These are phyloP conservation scores for Tuberolachnus salignus DNA, from an alignment of 2,888 invertebrate genomes.

Conservation along the genomic window DNA sequence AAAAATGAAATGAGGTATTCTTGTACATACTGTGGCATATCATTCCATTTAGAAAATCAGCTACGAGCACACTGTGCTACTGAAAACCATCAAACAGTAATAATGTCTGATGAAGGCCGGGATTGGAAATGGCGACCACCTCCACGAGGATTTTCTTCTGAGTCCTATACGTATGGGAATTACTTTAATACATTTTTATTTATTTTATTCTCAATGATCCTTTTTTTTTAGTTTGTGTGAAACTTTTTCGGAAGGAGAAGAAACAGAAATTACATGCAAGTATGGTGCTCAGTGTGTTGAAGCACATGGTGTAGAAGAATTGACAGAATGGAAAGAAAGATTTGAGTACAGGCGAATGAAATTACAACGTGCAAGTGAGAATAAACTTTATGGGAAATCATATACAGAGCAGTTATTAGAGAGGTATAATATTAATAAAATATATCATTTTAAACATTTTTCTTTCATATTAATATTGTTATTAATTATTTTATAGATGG, in stretches of 20 bases:
- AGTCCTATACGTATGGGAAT: constrained; percentile 66
- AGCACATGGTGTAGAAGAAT: constrained; percentile 75
- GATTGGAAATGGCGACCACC: constrained; percentile 75
- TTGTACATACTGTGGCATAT: constrained; percentile 69
- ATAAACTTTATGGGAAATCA: constrained; percentile 70
- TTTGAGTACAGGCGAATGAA: constrained; percentile 73
- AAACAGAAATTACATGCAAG: constrained; percentile 67
- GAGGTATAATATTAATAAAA: constrained; percentile 61
- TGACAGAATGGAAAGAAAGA: constrained; percentile 76
- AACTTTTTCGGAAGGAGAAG: constrained; percentile 60
- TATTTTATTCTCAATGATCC: constrained; percentile 2
- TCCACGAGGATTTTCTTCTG: constrained; percentile 71
- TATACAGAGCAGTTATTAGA: constrained; percentile 72
- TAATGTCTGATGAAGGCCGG: constrained; percentile 73
- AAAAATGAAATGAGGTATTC: constrained; percentile 54
- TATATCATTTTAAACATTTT: background rate
- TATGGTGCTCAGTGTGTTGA: constrained; percentile 76
- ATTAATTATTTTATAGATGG: constrained; percentile 62
- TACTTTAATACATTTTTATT: background rate
- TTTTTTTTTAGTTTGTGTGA: constrained; percentile 57
- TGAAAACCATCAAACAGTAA: constrained; percentile 70
- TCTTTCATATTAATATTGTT: background rate
- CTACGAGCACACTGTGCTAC: constrained; percentile 69
- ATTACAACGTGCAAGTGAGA: constrained; percentile 70
- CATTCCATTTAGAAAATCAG: constrained; percentile 66